phyloP scores from a whole-genome alignment of 2,888 invertebrate genomes.

The Volucella bombylans region DNA sequence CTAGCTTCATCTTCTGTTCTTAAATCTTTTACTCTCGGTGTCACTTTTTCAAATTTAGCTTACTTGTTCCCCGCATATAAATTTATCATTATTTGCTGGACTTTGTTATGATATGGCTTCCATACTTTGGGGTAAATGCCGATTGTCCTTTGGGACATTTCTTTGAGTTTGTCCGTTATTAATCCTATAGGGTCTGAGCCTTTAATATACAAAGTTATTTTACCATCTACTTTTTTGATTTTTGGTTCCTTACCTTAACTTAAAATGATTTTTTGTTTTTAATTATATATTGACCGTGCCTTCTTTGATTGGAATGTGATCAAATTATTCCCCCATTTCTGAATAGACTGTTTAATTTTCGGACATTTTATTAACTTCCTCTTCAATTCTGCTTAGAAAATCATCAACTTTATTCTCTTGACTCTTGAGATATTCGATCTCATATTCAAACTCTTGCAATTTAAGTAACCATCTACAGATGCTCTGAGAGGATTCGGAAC shows the following conservation, averaged over 20 bases:
- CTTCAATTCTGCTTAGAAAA: conserved; percentile 23
- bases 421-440: conserved; percentile 68
- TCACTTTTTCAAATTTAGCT: conserved; percentile 25
- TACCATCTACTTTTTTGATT: conserved; percentile 30
- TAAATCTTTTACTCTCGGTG: conserved; percentile 26
- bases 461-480: conserved; percentile 23
- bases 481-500: conserved; percentile 7
- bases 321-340: conserved; percentile 22
- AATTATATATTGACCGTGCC: conserved; percentile 39
- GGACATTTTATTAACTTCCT: conserved; percentile 27
- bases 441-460: conserved; percentile 18
- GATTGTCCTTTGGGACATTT: conserved; percentile 14
- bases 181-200: conserved; percentile 19
- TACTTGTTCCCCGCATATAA: conserved; percentile 10
- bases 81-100: conserved; percentile 27
- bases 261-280: conserved; percentile 37
- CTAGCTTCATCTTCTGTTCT: conserved; percentile 33
- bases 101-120: conserved; percentile 35
- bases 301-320: conserved; percentile 42
- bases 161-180: conserved; percentile 35
- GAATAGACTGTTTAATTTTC: conserved; percentile 36
- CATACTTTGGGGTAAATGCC: conserved; percentile 35
- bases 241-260: conserved; percentile 35
- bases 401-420: conserved; percentile 57
- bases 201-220: conserved; percentile 40